Evolutionary conservation across 2,797 vertebrate species (phyloP).

Genomic region (Anisognathus igniventris): DNA sequence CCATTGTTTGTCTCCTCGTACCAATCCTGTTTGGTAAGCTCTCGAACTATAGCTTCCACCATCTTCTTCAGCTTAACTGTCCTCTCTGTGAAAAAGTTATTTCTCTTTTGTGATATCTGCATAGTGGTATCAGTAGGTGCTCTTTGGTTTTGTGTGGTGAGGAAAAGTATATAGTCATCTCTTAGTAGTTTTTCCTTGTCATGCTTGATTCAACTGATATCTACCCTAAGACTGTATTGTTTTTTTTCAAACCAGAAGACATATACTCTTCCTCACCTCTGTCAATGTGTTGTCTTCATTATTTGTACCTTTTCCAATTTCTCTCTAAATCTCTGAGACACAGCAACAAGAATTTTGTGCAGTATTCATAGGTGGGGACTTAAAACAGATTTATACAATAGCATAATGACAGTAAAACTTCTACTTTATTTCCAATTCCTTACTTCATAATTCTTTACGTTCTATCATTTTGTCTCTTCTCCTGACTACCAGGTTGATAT

Average conservation of each 20-base stretch:
- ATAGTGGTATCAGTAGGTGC: neutral
- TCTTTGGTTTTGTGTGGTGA: neutral
- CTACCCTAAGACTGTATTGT: rapidly evolving
- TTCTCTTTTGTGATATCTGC: neutral
- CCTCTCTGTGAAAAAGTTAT: neutral
- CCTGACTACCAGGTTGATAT: neutral
- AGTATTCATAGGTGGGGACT: neutral
- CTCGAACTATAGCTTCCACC: neutral
- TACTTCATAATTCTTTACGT: neutral
- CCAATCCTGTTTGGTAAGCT: neutral
- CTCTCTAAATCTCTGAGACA: neutral
- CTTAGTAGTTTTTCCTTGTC: neutral
- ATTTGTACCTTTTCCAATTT: neutral
- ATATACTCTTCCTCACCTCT: neutral
- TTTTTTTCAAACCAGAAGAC: neutral
- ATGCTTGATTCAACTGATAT: neutral
- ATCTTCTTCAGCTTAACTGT: neutral
- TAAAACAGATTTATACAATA: neutral
- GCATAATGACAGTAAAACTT: neutral
- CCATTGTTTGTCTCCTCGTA: neutral
- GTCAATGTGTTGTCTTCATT: neutral
- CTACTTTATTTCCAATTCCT: neutral
- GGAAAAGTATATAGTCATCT: neutral
- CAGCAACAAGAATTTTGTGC: neutral
- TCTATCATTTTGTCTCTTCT: neutral